phyloP scores from a whole-genome alignment of 2,797 vertebrate genomes.

The Ctenopoma multispine region DNA sequence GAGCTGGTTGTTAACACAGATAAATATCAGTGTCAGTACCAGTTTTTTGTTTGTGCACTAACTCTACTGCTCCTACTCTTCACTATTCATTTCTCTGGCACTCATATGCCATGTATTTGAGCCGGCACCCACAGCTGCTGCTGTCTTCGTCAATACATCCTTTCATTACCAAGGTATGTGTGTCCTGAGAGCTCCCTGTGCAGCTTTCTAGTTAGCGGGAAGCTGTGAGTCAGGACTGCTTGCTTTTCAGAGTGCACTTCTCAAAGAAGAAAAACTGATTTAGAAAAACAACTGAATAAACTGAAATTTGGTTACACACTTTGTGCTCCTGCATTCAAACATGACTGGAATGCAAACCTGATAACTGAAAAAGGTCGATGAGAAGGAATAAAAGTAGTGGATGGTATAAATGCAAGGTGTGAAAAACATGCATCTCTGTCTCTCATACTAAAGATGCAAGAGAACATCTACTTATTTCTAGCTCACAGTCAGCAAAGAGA shows the following conservation, averaged over 20 bases:
- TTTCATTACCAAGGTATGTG: constrained; percentile 38
- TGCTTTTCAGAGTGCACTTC: constrained; percentile 18
- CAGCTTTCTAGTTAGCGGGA: constrained; percentile 37
- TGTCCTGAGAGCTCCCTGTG: constrained; percentile 19
- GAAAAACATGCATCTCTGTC: background rate
- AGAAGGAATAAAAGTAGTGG: background rate
- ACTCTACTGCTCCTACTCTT: no score
- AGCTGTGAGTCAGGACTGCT: constrained; percentile 40
- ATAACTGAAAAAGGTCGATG: background rate
- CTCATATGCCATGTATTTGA: constrained; percentile 10
- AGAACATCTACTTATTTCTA: constrained; percentile 31
- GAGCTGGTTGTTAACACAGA: constrained; percentile 81
- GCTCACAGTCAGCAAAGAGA: constrained; percentile 34
- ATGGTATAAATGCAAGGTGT: background rate
- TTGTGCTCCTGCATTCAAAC: background rate
- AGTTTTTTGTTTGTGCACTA: background rate
- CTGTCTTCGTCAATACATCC: constrained; percentile 36
- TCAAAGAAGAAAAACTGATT: constrained; percentile 25
- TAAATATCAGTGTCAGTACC: constrained; percentile 25
- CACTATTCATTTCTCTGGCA: background rate
- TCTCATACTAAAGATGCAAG: no score
- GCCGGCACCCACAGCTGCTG: constrained; percentile 44
- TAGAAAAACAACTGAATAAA: constrained; percentile 1
- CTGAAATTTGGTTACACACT: background rate
- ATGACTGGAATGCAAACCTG: background rate